These are phyloP conservation scores for Pseudomyrmex cubaensis DNA, from an alignment of 1,140 invertebrate species.

Conservation along the genomic window DNA sequence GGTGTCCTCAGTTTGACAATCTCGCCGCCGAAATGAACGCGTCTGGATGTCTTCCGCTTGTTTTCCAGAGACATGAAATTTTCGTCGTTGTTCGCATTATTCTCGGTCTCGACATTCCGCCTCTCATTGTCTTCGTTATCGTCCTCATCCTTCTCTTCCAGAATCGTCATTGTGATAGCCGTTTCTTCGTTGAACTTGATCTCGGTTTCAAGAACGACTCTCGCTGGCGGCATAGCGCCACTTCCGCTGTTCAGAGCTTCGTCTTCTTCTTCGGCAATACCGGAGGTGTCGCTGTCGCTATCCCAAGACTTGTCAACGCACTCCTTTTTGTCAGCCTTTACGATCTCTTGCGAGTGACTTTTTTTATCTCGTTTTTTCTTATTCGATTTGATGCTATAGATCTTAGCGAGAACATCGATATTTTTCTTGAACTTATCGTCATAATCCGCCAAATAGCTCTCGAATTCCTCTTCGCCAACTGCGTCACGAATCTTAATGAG, in stretches of 20 bases:
- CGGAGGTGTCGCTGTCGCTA: conserved; percentile 73
- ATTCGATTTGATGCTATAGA: conserved; percentile 86
- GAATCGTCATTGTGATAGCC: conserved; percentile 92
- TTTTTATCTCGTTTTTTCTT: conserved; percentile 54
- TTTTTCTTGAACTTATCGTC: conserved; percentile 87
- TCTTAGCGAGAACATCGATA: conserved; percentile 89
- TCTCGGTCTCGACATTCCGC: conserved; percentile 82
- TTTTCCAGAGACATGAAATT: conserved; percentile 13
- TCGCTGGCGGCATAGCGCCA: conserved; percentile 75
- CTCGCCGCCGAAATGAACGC: conserved; percentile 93
- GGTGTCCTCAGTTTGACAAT: conserved; percentile 93
- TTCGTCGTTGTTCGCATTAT: conserved; percentile 81
- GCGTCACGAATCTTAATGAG: conserved; percentile 88
- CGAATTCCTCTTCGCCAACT: conserved; percentile 88
- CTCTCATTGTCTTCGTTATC: conserved; percentile 82
- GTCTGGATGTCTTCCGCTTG: conserved; percentile 74
- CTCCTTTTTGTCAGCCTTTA: conserved; percentile 57
- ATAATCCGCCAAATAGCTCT: conserved; percentile 83
- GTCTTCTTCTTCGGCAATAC: conserved; percentile 70
- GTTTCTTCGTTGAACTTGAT: conserved; percentile 92
- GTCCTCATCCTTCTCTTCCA: conserved; percentile 87
- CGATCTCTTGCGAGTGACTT: conserved; percentile 4
- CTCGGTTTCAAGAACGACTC: conserved; percentile 92
- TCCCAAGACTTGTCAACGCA: conserved; percentile 62
- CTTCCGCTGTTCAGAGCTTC: conserved; percentile 29